Evolutionary conservation across 2,888 invertebrate genomes (phyloP).

Genomic region (Luperina nickerlii): DNA sequence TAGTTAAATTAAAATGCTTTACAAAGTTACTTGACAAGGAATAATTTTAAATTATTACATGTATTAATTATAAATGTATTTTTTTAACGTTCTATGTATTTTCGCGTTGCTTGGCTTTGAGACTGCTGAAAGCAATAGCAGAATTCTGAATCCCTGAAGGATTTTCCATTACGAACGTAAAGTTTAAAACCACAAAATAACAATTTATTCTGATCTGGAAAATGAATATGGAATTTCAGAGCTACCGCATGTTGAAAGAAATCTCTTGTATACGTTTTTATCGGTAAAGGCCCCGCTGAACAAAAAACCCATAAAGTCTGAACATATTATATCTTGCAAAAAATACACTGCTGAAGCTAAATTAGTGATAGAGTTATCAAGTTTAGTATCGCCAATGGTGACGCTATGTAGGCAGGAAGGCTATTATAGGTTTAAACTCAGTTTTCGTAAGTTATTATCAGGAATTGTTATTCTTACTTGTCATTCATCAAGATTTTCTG

Average conservation of each 20-base stretch:
- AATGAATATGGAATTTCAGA: neutral
- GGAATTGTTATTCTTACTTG: too few relatives aligned
- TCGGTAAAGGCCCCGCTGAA: neutral
- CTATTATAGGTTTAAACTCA: neutral
- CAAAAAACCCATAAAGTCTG: too few relatives aligned
- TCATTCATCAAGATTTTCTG: neutral
- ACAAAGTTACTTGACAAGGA: neutral
- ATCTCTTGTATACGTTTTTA: neutral
- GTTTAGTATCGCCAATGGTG: neutral
- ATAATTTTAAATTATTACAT: neutral
- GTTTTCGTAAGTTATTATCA: neutral
- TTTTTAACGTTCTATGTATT: too few relatives aligned
- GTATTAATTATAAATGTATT: too few relatives aligned
- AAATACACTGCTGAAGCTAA: neutral
- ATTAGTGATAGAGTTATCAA: neutral
- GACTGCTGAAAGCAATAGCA: neutral
- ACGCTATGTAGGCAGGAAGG: neutral
- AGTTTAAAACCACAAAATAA: neutral
- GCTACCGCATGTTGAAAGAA: neutral
- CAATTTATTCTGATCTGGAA: neutral
- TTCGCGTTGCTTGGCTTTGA: neutral
- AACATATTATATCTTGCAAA: too few relatives aligned
- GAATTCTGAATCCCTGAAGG: neutral
- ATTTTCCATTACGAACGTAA: neutral
- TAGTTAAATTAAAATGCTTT: slow-evolving; percentile 5